Conservation (phyloP, 2,113 vertebrate species). For the Rhodinocichla rosea region DNA sequence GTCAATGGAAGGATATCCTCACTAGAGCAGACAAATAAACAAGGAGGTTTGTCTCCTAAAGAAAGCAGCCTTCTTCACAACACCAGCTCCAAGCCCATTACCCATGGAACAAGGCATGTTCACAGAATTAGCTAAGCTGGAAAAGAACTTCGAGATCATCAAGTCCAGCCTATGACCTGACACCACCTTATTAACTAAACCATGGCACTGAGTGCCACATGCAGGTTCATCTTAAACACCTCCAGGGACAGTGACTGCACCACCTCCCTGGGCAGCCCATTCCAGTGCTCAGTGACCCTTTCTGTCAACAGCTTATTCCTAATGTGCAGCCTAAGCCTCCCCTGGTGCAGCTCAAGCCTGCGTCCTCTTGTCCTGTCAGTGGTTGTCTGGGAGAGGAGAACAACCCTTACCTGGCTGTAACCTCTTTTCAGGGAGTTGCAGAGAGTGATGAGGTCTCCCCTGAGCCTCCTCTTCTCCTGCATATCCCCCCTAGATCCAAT, state of each 20-base stretch:
- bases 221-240: neutral
- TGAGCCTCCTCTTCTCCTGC: neutral
- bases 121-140: neutral
- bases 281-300: rapidly evolving
- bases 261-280: neutral
- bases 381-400: neutral
- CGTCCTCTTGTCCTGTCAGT: neutral
- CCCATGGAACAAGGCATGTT: neutral
- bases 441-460: neutral
- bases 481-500: rapidly evolving
- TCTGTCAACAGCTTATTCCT: neutral
- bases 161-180: neutral
- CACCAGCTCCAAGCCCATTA: neutral
- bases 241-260: neutral
- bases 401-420: neutral
- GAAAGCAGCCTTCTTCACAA: neutral
- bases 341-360: neutral
- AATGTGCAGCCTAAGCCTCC: neutral
- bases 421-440: neutral
- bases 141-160: neutral
- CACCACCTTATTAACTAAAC: neutral
- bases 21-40: neutral
- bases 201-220: neutral
- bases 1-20: neutral
- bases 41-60: neutral